phyloP scores from a whole-genome alignment of 2,888 invertebrate genomes.

The Microplitis deprimator region DNA sequence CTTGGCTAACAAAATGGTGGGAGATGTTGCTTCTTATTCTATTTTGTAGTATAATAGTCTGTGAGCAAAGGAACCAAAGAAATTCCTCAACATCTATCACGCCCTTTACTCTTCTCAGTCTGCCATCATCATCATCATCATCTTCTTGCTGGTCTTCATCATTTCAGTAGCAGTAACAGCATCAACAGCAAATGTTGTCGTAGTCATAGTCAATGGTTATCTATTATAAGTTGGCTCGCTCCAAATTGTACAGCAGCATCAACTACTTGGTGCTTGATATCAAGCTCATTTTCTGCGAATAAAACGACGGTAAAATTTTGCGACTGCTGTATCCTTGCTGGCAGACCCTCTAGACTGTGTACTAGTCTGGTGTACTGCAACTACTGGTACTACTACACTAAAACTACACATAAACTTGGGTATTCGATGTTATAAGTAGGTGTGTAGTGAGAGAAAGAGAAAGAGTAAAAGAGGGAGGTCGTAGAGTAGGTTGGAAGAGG shows the following conservation, averaged over 20 bases:
- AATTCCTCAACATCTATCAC: constrained; percentile 60
- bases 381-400: neutral
- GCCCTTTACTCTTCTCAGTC: constrained; percentile 29
- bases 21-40: constrained; percentile 36
- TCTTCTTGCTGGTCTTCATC: neutral
- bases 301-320: constrained; percentile 54
- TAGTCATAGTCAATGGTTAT: constrained; percentile 7
- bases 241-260: too few species aligned
- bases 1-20: constrained; percentile 24
- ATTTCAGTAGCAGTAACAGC: too few species aligned
- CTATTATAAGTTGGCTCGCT: too few species aligned
- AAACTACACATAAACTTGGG: constrained; percentile 13
- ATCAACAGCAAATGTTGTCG: constrained; percentile 10
- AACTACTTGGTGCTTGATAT: constrained; percentile 40
- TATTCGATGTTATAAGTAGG: neutral
- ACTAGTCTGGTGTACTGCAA: neutral
- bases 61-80: constrained; percentile 50
- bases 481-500: constrained; percentile 43
- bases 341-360: neutral
- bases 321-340: constrained; percentile 13
- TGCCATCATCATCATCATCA: constrained; percentile 33
- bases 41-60: neutral
- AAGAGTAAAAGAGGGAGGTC: constrained; percentile 42
- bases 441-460: constrained; percentile 24
- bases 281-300: constrained; percentile 55